Evolutionary conservation across 2,888 invertebrate species (phyloP).

Genomic region (Acleris cristana): DNA sequence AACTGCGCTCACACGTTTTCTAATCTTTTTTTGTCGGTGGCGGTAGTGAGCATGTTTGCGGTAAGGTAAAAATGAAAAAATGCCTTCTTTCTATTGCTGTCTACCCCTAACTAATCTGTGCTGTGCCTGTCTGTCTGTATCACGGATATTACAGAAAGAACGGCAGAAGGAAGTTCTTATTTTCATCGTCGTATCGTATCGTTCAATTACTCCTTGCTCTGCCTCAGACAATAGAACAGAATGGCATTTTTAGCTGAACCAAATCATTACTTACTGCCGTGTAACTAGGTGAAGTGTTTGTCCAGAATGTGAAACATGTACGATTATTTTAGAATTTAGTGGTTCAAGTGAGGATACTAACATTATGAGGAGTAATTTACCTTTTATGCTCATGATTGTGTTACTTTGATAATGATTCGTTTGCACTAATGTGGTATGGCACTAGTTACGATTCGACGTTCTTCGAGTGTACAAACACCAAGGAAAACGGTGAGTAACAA

Average conservation of each 20-base stretch:
- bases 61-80: slow-evolving; percentile 14
- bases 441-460: slow-evolving; percentile 81
- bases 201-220: slow-evolving; percentile 28
- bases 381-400: slow-evolving; percentile 76
- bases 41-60: slow-evolving; percentile 6
- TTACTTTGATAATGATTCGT: slow-evolving; percentile 74
- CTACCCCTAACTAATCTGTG: neutral
- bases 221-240: slow-evolving; percentile 27
- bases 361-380: slow-evolving; percentile 67
- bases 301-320: slow-evolving; percentile 38
- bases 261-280: slow-evolving; percentile 11
- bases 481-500: slow-evolving; percentile 76
- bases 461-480: slow-evolving; percentile 80
- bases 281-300: slow-evolving; percentile 29
- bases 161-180: slow-evolving; percentile 34
- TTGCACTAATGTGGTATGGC: slow-evolving; percentile 80
- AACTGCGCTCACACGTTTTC: no score
- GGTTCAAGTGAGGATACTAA: slow-evolving; percentile 66
- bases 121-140: slow-evolving; percentile 20
- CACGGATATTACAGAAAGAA: slow-evolving; percentile 35
- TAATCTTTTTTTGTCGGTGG: no score
- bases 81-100: slow-evolving; percentile 6
- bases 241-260: slow-evolving; percentile 22
- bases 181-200: slow-evolving; percentile 36
- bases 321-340: slow-evolving; percentile 55